Evolutionary conservation across 2,113 vertebrate species (phyloP), one percentile per base, ranked within the genome.

Genomic region (Malurus cyaneus): DNA sequence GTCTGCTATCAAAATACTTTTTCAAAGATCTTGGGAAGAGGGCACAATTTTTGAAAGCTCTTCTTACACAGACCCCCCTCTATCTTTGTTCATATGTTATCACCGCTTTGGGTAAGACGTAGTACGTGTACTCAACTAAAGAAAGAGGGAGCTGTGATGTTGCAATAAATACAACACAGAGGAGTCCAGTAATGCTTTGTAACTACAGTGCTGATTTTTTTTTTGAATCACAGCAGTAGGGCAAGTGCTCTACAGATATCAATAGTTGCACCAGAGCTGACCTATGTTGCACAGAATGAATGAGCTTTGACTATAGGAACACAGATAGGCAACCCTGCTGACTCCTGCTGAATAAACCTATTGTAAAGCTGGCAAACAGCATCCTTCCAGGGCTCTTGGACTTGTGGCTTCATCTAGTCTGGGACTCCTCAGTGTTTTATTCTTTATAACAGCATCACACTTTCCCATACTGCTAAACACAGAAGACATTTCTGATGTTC

Each of bases 181-280:
- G 65, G 64, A 86, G 69, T 74, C 77, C 69, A 86, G 69, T 76
- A 71, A 80, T 47, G 60, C 61, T 94, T 93, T 94, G 56, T 88
- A 90, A 90, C 46, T 49, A 78, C 56, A 61, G 50, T 2, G 11
- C 11, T 74, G 60, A 42, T 72, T 50, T 69, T 70, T 93, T 95
- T 93, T 92, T 53, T 8, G 65, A 72, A 79, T 91, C 91, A 87
- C 89, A 97, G 93, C 89, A 92, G 95, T 81, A 93, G 90, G 78
- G 69, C 89, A 89, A 96, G 54, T 92, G 91, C 81, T 86, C 82
- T 83, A 76, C 61, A 76, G 92, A 92, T 92, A 95, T 92, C 95
- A 96, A 86, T 92, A 86, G 92, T 72, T 92, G 88, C 92, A 96
- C 93, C 74, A 83, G 81, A 88, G 83, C 79, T 95, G 94, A 96